Evolutionary conservation across 2,888 invertebrate genomes (phyloP), one percentile per base, ranked within the genome.

Genomic region (Synanthedon formicaeformis): DNA sequence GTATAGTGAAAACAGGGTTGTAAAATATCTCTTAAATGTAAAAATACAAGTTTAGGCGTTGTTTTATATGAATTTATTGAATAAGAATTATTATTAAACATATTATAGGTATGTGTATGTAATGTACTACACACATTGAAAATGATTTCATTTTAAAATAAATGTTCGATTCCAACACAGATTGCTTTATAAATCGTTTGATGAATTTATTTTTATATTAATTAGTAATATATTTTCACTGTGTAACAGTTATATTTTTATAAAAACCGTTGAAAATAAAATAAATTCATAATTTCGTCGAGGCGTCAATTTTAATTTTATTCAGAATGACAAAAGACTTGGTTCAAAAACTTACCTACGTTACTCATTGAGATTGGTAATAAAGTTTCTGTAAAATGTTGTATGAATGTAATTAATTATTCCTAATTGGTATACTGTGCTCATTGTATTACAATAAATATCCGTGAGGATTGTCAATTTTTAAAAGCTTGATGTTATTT

Each of bases 1-100:
- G 75, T 81, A 82, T 86, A 85, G 86, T 85, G 87, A 82, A 82
- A 80, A 87, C 87, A 87, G 87, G 87, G 87, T 87, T 87, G 86
- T 85, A 83, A 81, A 84, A 85, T 87, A 86, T 87, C 81, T 86
- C 79, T 79, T 81, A 81, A 77, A 65, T 82, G 78, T 84, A 80
- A 79, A 75, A 64, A 71, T 76, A 67, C 84, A 85, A 81, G 77
- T 72, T 78, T 71, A 78, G 70, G 78, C 76, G 78, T 83, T 84
- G 82, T 86, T 82, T 45, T 85, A 78, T 81, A 84, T 80, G 66
- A 80, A 78, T 81, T 77, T 84, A 81, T 79, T 75, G 72, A 34
- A 76, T 84, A 82, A 78, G 81, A 71, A 73, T 77, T 34, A 34
- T 34, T 34, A 34, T 34, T 34, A 34, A 34, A 34, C 34, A 34